Base-by-base conservation (phyloP, 2,113 vertebrate species). In the Pungitius pungitius region DNA sequence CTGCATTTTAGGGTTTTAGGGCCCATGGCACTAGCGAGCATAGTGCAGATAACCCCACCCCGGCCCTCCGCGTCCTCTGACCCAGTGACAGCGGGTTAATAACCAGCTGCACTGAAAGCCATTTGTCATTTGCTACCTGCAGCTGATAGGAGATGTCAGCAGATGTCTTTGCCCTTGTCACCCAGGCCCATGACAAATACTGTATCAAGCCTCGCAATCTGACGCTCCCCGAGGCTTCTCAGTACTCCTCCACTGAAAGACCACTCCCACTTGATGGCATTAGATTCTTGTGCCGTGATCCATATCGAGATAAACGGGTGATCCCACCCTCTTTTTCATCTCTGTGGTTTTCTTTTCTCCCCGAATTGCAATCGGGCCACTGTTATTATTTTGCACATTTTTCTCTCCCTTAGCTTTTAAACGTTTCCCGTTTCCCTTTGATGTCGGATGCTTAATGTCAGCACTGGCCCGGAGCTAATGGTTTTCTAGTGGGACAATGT, bases 21-120 rank as follows among this genome's bases (percentile, higher is more conserved):
- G 73, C 45, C 63, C 15, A 8, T 70, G 75, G 20, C 75, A 77
- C 77, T 55, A 42, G 43, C 57, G 79, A 82, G 68, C 71, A 84
- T 57, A 70, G 77, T 77, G 85, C 80, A 69, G 81, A 72, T 57
- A 76, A 82, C 80, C 69, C 81, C n/a, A 79, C 71, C 72, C 83
- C 73, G 35, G 69, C 60, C 13, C 20, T 55, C 74, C 52, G 1
- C 65, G 69, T 85, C 87, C 80, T 80, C 83, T 87, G 88, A 88
- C 91, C 88, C 75, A 54, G 55, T 85, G 88, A 89, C 87, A 85
- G 82, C 49, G 43, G 86, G 89, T 91, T 92, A 92, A 91, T 91
- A 90, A 90, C 88, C 82, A 81, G 60, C 83, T 70, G 75, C 72
- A 78, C 70, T 39, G 4, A 80, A 75, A 80, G 78, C 80, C 85